A percentile compares a stretch with the other conserved stretches of the same genome.
Evolutionary conservation across 2,797 vertebrate species (phyloP).

Genomic region (Triplophysa bombifrons): DNA sequence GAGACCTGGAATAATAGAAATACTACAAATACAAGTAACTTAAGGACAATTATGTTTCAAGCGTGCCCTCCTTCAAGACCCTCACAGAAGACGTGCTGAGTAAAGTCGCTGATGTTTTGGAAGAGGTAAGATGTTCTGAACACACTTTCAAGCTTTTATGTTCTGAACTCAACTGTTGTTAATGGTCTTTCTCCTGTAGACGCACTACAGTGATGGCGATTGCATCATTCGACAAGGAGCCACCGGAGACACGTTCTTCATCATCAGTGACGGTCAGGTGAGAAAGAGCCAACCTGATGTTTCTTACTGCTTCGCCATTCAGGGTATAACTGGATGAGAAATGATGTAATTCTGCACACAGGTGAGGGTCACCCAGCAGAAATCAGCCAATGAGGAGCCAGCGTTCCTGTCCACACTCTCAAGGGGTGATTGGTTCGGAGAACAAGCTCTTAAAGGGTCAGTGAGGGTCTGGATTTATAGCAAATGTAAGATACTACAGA

Average conservation of each 20-base stretch:
- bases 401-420: constrained; percentile 64
- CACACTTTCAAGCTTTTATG: not conserved
- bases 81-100: constrained; percentile 74
- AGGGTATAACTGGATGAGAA: not conserved
- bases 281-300: constrained; percentile 36
- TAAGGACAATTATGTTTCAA: constrained; percentile 42
- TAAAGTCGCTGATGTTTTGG: constrained; percentile 74
- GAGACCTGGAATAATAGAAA: not conserved
- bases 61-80: constrained; percentile 72
- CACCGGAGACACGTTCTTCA: constrained; percentile 80
- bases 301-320: not conserved
- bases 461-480: constrained; percentile 1
- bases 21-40: not conserved
- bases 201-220: constrained; percentile 73
- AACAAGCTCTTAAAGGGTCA: constrained; percentile 78
- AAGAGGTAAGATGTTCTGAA: constrained; percentile 69
- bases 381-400: constrained; percentile 60
- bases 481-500: not conserved
- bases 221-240: constrained; percentile 79
- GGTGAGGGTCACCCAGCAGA: constrained; percentile 73
- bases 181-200: constrained; percentile 59
- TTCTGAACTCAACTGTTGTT: not conserved
- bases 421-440: constrained; percentile 78
- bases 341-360: constrained; percentile 40
- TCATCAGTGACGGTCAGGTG: constrained; percentile 80